phyloP scores from a whole-genome alignment of 2,888 invertebrate genomes.

The Zhuqinia jingwanae region DNA sequence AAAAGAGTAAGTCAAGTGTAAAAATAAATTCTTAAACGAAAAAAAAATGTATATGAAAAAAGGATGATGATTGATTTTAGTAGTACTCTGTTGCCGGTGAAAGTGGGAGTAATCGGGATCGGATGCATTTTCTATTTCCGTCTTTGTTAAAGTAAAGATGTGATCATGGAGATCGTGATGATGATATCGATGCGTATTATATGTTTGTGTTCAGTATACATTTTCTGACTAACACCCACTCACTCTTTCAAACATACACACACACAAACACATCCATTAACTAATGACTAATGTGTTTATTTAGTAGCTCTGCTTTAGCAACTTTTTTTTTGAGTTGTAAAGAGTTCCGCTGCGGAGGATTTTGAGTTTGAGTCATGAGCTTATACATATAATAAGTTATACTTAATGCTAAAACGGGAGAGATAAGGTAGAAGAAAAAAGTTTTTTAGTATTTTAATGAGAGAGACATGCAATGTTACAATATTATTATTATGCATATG shows the following conservation, averaged over 20 bases:
- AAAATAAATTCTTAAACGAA: too few species aligned
- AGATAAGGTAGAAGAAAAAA: too few species aligned
- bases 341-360: neutral
- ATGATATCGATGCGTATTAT: neutral
- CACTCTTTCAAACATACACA: neutral
- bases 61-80: too few species aligned
- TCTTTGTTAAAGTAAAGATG: neutral
- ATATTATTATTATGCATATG: too few species aligned
- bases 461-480: too few species aligned
- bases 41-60: too few species aligned
- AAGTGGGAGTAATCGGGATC: neutral
- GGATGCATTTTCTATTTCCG: too few species aligned
- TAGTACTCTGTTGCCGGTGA: neutral
- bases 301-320: neutral
- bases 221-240: neutral
- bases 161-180: neutral
- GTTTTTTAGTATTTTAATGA: too few species aligned
- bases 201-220: neutral
- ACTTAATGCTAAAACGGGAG: too few species aligned
- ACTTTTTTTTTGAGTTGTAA: conserved; percentile 24
- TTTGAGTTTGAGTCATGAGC: neutral
- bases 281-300: conserved; percentile 25
- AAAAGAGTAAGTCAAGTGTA: too few species aligned
- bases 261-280: conserved; percentile 4
- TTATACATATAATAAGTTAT: too few species aligned